phyloP scores from a whole-genome alignment of 2,113 vertebrate genomes.

The Odontophorus gujanensis region DNA sequence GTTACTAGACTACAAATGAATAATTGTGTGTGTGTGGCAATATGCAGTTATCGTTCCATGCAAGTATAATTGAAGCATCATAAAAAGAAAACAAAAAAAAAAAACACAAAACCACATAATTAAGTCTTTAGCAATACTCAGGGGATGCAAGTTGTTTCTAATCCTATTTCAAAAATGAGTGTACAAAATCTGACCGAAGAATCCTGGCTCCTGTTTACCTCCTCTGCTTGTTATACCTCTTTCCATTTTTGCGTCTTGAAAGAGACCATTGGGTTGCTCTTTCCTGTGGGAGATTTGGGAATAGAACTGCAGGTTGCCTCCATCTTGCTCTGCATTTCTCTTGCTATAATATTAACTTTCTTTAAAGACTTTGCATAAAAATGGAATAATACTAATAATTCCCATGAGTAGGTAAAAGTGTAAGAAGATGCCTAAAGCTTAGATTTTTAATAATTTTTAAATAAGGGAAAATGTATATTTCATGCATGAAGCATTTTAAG shows the following conservation, averaged over 20 bases:
- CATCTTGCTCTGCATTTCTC: neutral
- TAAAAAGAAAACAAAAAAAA: neutral
- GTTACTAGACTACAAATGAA: slow-evolving; percentile 52
- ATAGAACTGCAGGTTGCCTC: neutral
- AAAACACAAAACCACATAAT: slow-evolving; percentile 9
- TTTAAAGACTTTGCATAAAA: neutral
- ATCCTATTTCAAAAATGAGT: slow-evolving; percentile 59
- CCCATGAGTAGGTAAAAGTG: neutral
- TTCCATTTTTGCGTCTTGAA: neutral
- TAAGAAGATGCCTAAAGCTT: neutral
- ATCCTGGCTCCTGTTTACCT: slow-evolving; percentile 27
- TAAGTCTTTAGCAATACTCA: slow-evolving; percentile 64
- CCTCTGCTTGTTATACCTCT: neutral
- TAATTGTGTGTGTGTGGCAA: slow-evolving; percentile 65
- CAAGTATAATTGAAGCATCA: slow-evolving; percentile 62
- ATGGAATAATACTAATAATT: neutral
- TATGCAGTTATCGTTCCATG: slow-evolving; percentile 28
- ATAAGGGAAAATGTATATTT: slow-evolving; percentile 66
- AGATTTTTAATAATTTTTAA: slow-evolving; percentile 31
- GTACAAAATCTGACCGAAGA: slow-evolving; percentile 55
- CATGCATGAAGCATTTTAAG: slow-evolving; percentile 63
- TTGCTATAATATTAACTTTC: neutral
- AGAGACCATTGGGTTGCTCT: neutral
- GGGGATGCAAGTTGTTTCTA: slow-evolving; percentile 47
- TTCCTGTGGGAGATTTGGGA: slow-evolving; percentile 33